Base-by-base conservation (phyloP, 2,888 invertebrate genomes). In the Andrena minutula region DNA sequence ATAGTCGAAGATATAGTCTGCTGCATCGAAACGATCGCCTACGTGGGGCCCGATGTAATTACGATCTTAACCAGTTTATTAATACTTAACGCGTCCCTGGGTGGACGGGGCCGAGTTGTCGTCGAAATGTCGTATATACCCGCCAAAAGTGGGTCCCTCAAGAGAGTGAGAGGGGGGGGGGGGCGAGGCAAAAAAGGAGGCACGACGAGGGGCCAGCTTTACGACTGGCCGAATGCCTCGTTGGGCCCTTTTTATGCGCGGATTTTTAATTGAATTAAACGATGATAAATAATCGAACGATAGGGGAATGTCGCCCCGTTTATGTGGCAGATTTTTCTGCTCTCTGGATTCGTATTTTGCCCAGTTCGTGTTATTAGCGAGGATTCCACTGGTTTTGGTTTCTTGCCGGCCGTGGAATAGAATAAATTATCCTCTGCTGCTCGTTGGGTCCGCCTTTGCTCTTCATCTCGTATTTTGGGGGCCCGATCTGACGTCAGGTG, bases 31-130 rank as follows among this genome's bases (percentile, higher is more conserved):
- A 74, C 65, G 58, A 75, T 75, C 83, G 78, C 72, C 84, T 71
- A 84, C 73, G 74, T 66, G 56, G 49, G 60, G 65, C 56, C 75
- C 77, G 77, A 87, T 86, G 87, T 86, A 87, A 88, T 88, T 86
- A 86, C 84, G 82, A 86, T 87, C 80, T 75, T 72, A 76, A 78
- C 71, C 79, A 61, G 87, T 86, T 87, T 87, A 86, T 87, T 87
- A 86, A 87, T 84, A 87, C 85, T 79, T 60, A 74, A 76, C 58
- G 77, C 16, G 64, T 61, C 58, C 28, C 23, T 23, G 30, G 53
- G 23, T 20, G 64, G 32, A 41, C 0, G 56, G 51, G 28, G n/a
- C 47, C 23, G 20, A 20, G 56, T 26, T 60, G 61, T 60, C 72
- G 69, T 71, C 64, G 78, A 74, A 66, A 61, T 51, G 78, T 74